Evolutionary conservation across 2,113 vertebrate species (phyloP).

Genomic region (Indicator indicator): DNA sequence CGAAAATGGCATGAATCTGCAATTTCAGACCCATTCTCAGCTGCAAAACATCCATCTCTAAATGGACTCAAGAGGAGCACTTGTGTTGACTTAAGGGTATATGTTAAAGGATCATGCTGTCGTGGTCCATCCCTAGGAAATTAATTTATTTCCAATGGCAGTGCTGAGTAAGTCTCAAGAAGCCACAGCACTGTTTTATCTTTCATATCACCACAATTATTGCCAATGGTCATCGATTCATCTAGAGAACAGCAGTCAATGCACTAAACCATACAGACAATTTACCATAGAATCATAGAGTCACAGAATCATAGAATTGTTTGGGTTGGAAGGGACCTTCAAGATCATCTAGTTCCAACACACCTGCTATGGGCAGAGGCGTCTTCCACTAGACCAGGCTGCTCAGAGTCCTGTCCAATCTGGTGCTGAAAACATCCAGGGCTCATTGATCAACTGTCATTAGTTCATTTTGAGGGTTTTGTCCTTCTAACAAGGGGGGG

Average conservation of each 20-base stretch:
- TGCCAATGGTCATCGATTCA: background rate
- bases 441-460: background rate
- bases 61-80: background rate
- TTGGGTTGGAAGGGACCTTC: background rate
- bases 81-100: background rate
- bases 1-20: constrained; percentile 38
- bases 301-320: background rate
- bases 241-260: background rate
- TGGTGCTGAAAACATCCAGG: background rate
- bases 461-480: background rate
- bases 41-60: constrained; percentile 11
- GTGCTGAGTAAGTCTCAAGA: background rate
- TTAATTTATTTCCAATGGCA: background rate
- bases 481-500: background rate
- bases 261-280: background rate
- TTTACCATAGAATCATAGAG: too few relatives aligned
- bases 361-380: background rate
- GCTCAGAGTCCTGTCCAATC: background rate
- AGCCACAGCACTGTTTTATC: background rate
- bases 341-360: background rate
- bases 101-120: background rate
- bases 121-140: background rate
- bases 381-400: background rate
- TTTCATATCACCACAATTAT: background rate
- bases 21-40: constrained; percentile 29